Percentiles rank a stretch among this genome's conserved stretches.
phyloP scores from a whole-genome alignment of 2,113 vertebrate species.

The Aspidoscelis tigris region DNA sequence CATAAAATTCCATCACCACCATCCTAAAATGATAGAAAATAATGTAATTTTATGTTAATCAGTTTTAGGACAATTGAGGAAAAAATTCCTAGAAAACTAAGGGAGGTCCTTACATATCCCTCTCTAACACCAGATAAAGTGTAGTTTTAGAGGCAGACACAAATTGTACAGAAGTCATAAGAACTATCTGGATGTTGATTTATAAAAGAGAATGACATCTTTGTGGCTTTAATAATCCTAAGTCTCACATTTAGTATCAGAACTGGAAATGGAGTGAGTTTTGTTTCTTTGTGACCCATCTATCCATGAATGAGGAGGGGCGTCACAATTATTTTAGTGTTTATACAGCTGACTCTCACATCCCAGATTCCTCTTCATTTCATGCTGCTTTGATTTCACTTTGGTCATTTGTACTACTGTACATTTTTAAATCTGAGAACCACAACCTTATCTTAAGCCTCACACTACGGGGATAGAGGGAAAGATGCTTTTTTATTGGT shows the following conservation, averaged over 20 bases:
- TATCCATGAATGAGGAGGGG: too few species aligned
- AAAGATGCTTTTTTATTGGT: background rate
- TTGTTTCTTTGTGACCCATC: too few species aligned
- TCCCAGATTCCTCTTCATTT: too few species aligned
- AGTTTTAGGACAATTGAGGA: background rate
- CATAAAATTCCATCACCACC: conserved; percentile 99
- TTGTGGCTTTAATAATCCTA: too few species aligned
- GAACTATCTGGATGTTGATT: background rate
- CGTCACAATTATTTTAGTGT: too few species aligned
- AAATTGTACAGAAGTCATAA: background rate
- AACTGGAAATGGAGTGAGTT: too few species aligned
- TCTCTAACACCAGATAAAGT: background rate
- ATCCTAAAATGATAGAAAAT: conserved; percentile 82
- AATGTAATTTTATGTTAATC: background rate
- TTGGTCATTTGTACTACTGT: too few species aligned
- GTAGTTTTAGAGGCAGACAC: background rate
- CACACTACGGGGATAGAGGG: background rate
- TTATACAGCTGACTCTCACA: too few species aligned
- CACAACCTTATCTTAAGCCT: background rate
- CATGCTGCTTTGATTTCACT: too few species aligned
- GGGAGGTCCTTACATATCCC: background rate
- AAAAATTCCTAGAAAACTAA: background rate
- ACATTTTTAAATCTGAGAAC: too few species aligned
- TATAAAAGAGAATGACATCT: background rate
- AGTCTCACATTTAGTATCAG: too few species aligned